Evolutionary conservation across 2,797 vertebrate genomes (phyloP).

Genomic region (Propithecus perrieri): DNA sequence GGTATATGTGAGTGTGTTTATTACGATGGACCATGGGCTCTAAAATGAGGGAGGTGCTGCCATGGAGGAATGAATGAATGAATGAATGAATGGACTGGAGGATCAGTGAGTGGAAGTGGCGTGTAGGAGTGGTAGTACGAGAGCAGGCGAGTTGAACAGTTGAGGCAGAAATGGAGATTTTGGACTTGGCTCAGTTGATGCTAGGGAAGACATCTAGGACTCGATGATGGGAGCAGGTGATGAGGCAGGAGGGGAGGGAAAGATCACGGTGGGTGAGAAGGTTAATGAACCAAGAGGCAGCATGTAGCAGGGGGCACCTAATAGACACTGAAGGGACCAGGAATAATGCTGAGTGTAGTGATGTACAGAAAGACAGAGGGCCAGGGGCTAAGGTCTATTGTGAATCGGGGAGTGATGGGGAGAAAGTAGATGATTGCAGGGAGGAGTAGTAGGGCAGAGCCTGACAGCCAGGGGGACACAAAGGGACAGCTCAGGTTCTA

Average conservation of each 20-base stretch:
- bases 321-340: neutral
- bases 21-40: neutral
- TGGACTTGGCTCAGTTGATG: neutral
- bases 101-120: neutral
- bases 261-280: neutral
- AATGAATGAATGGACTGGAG: neutral
- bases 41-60: neutral
- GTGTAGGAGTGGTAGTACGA: neutral
- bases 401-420: neutral
- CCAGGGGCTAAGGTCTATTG: neutral
- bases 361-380: neutral
- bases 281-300: neutral
- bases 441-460: neutral
- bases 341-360: neutral
- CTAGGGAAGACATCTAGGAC: neutral
- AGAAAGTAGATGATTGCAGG: neutral
- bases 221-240: neutral
- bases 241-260: neutral
- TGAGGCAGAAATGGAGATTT: neutral
- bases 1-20: neutral
- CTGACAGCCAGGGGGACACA: neutral
- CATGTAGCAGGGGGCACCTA: neutral
- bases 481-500: neutral
- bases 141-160: neutral
- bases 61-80: neutral